Evolutionary conservation across 2,797 vertebrate genomes (phyloP).

Genomic region (Sternarchorhynchus goeldii): DNA sequence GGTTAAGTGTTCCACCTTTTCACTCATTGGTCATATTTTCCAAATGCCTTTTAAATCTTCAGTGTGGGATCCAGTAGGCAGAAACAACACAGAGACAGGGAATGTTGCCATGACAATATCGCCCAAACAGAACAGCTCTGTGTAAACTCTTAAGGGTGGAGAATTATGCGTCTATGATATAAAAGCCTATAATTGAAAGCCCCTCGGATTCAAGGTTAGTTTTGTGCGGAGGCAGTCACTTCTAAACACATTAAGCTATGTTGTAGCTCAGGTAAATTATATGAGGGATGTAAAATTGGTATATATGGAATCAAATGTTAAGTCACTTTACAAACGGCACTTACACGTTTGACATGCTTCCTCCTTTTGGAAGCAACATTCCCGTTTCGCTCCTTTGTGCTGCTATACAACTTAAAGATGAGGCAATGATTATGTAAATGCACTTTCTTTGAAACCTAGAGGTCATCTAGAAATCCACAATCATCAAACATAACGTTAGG

Average conservation of each 20-base stretch:
- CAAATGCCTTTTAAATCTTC: conserved; percentile 40
- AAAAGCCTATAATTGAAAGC: neutral
- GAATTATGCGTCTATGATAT: conserved; percentile 1
- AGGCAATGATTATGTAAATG: conserved; percentile 17
- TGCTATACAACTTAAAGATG: conserved; percentile 19
- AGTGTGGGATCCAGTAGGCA: conserved; percentile 50
- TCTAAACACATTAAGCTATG: conserved; percentile 31
- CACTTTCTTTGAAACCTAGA: conserved; percentile 41
- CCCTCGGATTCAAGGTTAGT: neutral
- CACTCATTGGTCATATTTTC: conserved; percentile 63
- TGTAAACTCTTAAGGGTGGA: conserved; percentile 34
- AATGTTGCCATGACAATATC: conserved; percentile 29
- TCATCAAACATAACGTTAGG: conserved; percentile 2
- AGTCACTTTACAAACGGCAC: conserved; percentile 5
- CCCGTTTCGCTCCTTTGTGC: conserved; percentile 18
- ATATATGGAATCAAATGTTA: conserved; percentile 27
- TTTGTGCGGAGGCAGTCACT: neutral
- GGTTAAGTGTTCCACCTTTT: conserved; percentile 66
- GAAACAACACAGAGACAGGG: conserved; percentile 35
- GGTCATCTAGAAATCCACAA: conserved; percentile 27
- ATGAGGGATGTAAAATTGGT: conserved; percentile 28
- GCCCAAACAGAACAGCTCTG: conserved; percentile 47
- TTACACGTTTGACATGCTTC: conserved; percentile 23
- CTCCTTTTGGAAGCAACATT: neutral
- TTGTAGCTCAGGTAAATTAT: conserved; percentile 47